Percentiles rank a stretch among this genome's conserved stretches.
These are phyloP conservation scores for Halisarca cf. caerulea DNA, from an alignment of 37 sponge, comb jelly and placozoan genomes.

Conservation along the genomic window DNA sequence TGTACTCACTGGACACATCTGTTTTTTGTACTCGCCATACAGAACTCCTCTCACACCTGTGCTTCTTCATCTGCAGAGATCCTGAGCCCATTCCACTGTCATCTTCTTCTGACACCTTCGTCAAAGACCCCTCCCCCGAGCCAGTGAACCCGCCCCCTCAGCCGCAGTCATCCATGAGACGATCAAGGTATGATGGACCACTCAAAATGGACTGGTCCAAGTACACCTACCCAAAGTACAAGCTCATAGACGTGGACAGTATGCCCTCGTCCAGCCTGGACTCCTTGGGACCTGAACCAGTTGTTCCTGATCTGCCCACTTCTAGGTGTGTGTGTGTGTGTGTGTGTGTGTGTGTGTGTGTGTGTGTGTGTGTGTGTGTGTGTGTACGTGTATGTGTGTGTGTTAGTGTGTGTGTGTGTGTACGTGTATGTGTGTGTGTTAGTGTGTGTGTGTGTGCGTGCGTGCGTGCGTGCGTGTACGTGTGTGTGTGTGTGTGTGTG, in stretches of 20 bases:
- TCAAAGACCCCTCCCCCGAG: conserved; percentile 3
- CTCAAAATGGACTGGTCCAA: conserved; percentile 47
- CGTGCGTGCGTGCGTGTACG: background rate
- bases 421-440: background rate
- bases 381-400: background rate
- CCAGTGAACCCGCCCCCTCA: conserved; percentile 6
- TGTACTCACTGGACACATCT: too few species aligned
- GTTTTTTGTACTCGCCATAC: too few species aligned
- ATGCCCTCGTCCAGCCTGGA: background rate
- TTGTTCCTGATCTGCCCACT: background rate
- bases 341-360: background rate
- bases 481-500: background rate
- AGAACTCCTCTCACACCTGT: too few species aligned
- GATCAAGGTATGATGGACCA: conserved; percentile 43
- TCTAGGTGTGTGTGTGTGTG: background rate
- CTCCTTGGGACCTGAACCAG: background rate
- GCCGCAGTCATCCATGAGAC: background rate
- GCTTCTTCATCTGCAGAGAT: too few species aligned
- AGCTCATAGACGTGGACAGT: background rate
- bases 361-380: background rate
- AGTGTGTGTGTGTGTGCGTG: too few species aligned
- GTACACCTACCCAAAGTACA: background rate
- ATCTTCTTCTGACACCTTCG: background rate
- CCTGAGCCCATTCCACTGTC: background rate
- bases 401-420: background rate